Evolutionary conservation across 2,113 vertebrate genomes (phyloP).

Genomic region (Ardeotis arabs): DNA sequence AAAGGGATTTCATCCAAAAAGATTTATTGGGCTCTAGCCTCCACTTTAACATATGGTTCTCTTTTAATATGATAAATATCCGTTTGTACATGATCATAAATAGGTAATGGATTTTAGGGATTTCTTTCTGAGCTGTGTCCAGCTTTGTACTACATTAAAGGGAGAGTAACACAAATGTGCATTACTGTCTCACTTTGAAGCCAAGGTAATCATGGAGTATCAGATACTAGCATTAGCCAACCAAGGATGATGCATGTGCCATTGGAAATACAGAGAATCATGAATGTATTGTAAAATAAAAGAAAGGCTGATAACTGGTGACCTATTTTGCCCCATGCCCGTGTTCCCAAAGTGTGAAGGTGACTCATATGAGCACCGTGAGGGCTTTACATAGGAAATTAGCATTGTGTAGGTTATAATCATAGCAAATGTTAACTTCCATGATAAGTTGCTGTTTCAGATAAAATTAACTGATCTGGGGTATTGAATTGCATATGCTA

Average conservation of each 20-base stretch:
- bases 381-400: background rate
- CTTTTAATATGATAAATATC: slow-evolving; percentile 57
- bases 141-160: slow-evolving; percentile 59
- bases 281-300: slow-evolving; percentile 72
- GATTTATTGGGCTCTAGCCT: slow-evolving; percentile 34
- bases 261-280: slow-evolving; percentile 47
- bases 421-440: background rate
- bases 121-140: slow-evolving; percentile 58
- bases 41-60: slow-evolving; percentile 28
- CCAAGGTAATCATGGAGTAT: slow-evolving; percentile 31
- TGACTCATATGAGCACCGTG: background rate
- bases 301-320: slow-evolving; percentile 9
- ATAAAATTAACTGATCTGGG: background rate
- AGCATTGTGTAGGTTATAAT: background rate
- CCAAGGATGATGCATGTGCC: slow-evolving; percentile 4
- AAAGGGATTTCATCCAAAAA: slow-evolving; percentile 11
- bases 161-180: slow-evolving; percentile 39
- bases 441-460: background rate
- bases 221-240: slow-evolving; percentile 41
- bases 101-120: slow-evolving; percentile 53
- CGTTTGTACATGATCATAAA: slow-evolving; percentile 62
- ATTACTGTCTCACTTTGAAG: slow-evolving; percentile 60
- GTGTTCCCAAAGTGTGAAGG: background rate
- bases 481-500: background rate
- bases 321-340: background rate